Conservation (phyloP, 2,888 invertebrate genomes). For the Zeuzera pyrina region DNA sequence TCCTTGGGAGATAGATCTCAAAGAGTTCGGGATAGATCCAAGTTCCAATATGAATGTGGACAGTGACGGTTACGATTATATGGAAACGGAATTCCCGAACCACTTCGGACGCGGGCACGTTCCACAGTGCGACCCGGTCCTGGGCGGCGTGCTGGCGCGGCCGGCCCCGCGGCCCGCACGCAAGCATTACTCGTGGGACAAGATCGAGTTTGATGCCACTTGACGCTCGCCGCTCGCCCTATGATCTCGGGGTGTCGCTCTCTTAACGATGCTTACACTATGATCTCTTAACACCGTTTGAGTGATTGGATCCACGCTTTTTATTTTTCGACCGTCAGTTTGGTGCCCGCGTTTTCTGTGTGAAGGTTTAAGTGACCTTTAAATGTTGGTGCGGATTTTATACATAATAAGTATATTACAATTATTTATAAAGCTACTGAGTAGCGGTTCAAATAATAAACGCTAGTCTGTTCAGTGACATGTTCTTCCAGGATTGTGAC, state of each 20-base stretch:
- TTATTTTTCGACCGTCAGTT: too few species aligned
- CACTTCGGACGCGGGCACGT: conserved; percentile 61
- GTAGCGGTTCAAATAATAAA: conserved; percentile 27
- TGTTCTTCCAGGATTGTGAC: conserved; percentile 50
- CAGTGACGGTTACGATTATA: conserved; percentile 65
- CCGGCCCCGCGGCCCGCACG: conserved; percentile 76
- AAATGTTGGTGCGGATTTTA: not conserved
- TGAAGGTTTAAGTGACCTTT: too few species aligned
- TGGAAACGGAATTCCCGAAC: conserved; percentile 61
- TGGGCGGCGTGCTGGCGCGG: conserved; percentile 76
- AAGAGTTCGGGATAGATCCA: conserved; percentile 77
- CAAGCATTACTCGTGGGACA: conserved; percentile 82
- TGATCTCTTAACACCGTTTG: conserved; percentile 26
- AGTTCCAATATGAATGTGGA: conserved; percentile 71
- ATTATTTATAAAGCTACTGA: conserved; percentile 25
- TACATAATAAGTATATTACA: not conserved
- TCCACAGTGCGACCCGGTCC: conserved; percentile 79
- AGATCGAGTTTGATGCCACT: conserved; percentile 80
- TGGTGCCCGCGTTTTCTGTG: too few species aligned
- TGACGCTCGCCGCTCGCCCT: conserved; percentile 47
- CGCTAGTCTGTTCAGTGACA: conserved; percentile 51
- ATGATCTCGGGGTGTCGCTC: too few species aligned
- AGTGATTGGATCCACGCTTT: conserved; percentile 6
- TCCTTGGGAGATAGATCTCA: conserved; percentile 64
- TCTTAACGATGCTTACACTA: conserved; percentile 20